Conservation (phyloP, 2,797 vertebrate genomes). For the Cuculus canorus region DNA sequence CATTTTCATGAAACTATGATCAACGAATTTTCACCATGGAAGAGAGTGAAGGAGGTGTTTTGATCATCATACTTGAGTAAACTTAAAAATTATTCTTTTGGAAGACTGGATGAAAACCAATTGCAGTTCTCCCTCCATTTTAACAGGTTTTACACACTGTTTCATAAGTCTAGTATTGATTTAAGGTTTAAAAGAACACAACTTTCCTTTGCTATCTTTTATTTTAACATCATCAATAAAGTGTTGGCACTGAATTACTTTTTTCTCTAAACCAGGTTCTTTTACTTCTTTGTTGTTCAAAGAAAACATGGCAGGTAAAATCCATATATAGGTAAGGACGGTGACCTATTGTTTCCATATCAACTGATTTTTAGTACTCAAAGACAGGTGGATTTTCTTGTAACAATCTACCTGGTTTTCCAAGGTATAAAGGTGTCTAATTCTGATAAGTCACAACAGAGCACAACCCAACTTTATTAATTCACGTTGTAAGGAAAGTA, state of each 20-base stretch:
- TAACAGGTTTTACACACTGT: background rate
- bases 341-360: background rate
- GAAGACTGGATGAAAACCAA: background rate
- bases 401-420: background rate
- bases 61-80: background rate
- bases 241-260: background rate
- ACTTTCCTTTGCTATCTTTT: background rate
- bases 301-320: background rate
- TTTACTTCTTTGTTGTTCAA: background rate
- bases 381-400: background rate
- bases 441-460: background rate
- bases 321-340: background rate
- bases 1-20: background rate
- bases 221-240: background rate
- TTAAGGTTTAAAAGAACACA: background rate
- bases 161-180: background rate
- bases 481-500: background rate
- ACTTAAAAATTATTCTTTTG: background rate
- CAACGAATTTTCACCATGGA: background rate
- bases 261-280: background rate
- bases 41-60: background rate
- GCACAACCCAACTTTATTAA: background rate
- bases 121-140: background rate
- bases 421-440: background rate
- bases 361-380: background rate